Evolutionary conservation across 2,113 vertebrate species (phyloP).

Genomic region (Peromyscus maniculatus): DNA sequence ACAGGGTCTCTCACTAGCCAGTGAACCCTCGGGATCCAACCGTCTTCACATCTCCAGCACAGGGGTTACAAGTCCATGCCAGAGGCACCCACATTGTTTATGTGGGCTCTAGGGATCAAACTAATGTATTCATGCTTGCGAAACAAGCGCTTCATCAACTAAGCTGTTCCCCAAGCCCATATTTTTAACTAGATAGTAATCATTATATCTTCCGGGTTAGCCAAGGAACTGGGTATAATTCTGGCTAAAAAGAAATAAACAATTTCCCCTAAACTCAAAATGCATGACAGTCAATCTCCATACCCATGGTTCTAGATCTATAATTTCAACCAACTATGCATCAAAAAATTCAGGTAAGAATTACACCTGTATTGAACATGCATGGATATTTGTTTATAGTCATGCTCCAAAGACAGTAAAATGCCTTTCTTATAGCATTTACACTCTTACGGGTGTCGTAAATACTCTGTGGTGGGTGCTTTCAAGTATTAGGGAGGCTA

Average conservation of each 20-base stretch:
- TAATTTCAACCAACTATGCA: background rate
- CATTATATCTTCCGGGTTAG: conserved; percentile 8
- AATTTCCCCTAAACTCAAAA: background rate
- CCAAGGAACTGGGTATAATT: conserved; percentile 67
- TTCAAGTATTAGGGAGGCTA: background rate
- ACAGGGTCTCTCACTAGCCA: background rate
- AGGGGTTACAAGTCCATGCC: background rate
- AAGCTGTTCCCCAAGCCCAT: background rate
- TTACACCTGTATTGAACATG: background rate
- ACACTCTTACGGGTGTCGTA: background rate
- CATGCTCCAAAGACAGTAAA: background rate
- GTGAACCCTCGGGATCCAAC: too few relatives aligned
- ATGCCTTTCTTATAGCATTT: background rate
- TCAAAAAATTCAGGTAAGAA: background rate
- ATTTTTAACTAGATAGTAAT: conserved; percentile 20
- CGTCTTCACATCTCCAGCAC: background rate
- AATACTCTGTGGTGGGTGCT: background rate
- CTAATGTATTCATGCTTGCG: background rate
- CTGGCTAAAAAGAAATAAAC: conserved; percentile 40
- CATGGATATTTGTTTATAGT: background rate
- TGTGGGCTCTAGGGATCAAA: background rate
- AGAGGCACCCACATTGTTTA: background rate
- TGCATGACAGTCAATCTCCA: background rate
- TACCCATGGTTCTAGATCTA: background rate
- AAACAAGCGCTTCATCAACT: background rate